Evolutionary conservation across 2,888 invertebrate species (phyloP).

Genomic region (Aspidiotus destructor): DNA sequence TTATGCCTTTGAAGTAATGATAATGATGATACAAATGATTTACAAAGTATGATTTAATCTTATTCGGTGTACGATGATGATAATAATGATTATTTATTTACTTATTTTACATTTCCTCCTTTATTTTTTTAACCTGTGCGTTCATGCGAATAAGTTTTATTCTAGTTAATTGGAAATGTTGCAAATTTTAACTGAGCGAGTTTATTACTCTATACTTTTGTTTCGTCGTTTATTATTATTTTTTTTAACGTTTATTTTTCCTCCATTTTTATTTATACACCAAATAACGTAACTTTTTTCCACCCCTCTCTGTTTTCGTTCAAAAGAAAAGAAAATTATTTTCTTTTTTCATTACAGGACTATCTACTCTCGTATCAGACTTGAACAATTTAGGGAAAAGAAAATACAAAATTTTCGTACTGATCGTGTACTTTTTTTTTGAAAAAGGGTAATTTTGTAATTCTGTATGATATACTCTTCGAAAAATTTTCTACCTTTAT

Average conservation of each 20-base stretch:
- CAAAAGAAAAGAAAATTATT: too few species aligned
- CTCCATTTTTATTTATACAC: slow-evolving; percentile 1
- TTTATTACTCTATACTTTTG: slow-evolving; percentile 6
- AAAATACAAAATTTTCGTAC: slow-evolving; percentile 5
- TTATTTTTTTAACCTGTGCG: slow-evolving; percentile 17
- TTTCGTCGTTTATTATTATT: background rate
- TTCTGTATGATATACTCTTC: background rate
- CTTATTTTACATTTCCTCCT: slow-evolving; percentile 9
- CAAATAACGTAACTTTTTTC: background rate
- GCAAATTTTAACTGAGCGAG: slow-evolving; percentile 18
- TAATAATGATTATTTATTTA: slow-evolving; percentile 1
- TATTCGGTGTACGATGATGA: background rate
- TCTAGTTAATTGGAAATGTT: slow-evolving; percentile 10
- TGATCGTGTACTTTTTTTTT: slow-evolving; percentile 3
- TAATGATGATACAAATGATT: background rate
- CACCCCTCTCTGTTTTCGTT: too few species aligned
- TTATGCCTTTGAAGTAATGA: background rate
- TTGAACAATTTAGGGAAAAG: too few species aligned
- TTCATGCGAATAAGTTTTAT: slow-evolving; percentile 15
- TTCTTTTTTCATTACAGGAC: too few species aligned
- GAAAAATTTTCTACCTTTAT: background rate
- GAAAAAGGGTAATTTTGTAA: slow-evolving; percentile 16
- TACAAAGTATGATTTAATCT: background rate
- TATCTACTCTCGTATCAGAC: too few species aligned
- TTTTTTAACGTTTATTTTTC: slow-evolving; percentile 2